Base-by-base conservation (phyloP, 2,888 invertebrate species). In the Dugesia japonica region DNA sequence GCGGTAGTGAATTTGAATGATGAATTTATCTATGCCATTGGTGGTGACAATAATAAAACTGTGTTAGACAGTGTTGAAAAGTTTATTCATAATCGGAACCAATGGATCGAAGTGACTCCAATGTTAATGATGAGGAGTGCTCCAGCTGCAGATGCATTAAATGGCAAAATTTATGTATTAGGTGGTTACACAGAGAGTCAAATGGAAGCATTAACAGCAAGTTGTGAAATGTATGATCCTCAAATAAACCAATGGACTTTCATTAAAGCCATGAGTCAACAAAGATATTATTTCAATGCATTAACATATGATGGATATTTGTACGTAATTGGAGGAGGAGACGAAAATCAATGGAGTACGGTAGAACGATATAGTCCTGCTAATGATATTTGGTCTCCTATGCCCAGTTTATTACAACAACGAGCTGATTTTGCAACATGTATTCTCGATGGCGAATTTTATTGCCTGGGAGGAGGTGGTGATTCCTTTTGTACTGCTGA, bases 21-120 rank as follows among this genome's bases (percentile, higher is more conserved):
- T 28, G 71, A 71, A n/a, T n/a, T 33, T n/a, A 42, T 75, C 73
- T 75, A 75, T 71, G 75, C 75, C 1, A 75, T 75, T 75, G 75
- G 75, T 74, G 75, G 75, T 7, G 42, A 75, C 71, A 75, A 56
- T 20, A 75, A 75, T 26, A 75, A 71, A 26, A 26, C 56, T 23
- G 75, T 75, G 23, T 26, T 75, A 26, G 42, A 71, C 71, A 75
- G 27, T 42, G 42, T 26, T 7, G 75, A 75, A 23, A 23, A 42
- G 20, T 75, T 42, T 26, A 71, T 38, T 28, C 26, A 33, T 7
- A 28, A 71, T 9, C 26, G 42, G 7, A 75, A 75, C 28, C 75
- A 75, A 56, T 75, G 75, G 75, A 75, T 42, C 27, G 75, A 75
- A 56, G 42, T 75, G 1, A 26, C 56, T n/a, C 26, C 56, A 4